Base-by-base conservation (phyloP, 1,140 invertebrate genomes). In the Pachypeltis micranthus region DNA sequence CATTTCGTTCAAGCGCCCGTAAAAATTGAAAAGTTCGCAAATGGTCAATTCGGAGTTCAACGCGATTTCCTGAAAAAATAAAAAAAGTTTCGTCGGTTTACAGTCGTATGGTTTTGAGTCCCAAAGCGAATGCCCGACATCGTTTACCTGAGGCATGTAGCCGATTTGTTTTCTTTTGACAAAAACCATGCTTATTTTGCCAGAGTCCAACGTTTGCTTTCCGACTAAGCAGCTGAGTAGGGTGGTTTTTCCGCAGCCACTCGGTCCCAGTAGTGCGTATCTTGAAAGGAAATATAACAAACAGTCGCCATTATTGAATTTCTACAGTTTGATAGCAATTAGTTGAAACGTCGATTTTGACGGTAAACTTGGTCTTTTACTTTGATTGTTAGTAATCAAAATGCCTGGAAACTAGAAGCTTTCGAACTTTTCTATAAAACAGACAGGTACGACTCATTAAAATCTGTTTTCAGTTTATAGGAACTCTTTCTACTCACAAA, bases 131-230 rank as follows among this genome's bases (percentile, higher is more conserved):
- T n/a, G 65, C 76, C 75, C 24, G 81, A 67, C 7, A 74, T 80
- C n/a, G 75, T 78, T 70, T 71, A 82, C 80, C 75, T 84, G 84
- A 0, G 90, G 90, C 90, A 93, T 93, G 69, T 90, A 92, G 10
- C 88, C 88, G 0, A 90, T 81, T 47, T 68, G 58, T 27, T 63
- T 63, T 59, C 63, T 67, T 21, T 66, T 60, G 59, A 62, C 67
- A 2, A 76, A 75, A 39, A 72, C 73, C 2, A 79, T 67, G 27
- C 64, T 60, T 10, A 78, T 70, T 25, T 67, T 63, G 1, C 78
- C 78, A 1, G 67, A 65, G 29, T 73, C 69, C 0, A 77, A 66
- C 7, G 66, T 64, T 10, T 72, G 65, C 23, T 72, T 67, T 4
- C 77, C 78, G 0, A 78, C 74, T 4, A 78, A 70, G 59, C 72